Percentiles rank a stretch among this genome's conserved stretches.
Conservation (phyloP, 2,888 invertebrate species). For the Congeria kusceri region DNA sequence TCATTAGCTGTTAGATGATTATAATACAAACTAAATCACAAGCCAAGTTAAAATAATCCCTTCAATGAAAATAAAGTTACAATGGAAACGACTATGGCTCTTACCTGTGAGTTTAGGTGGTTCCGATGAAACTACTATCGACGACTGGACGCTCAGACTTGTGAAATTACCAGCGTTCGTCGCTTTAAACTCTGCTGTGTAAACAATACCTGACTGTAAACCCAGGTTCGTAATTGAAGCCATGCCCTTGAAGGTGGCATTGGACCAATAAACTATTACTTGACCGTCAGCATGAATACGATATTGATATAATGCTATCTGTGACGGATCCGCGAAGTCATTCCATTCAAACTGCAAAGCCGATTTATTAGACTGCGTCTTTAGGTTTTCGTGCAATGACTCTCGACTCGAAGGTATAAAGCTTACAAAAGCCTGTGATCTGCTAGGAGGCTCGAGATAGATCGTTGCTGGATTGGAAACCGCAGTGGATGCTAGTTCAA, state of each 20-base stretch:
- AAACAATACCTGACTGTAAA: background rate
- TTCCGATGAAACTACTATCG: conserved; percentile 9
- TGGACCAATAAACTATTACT: conserved; percentile 21
- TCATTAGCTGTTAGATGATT: no score
- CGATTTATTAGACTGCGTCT: conserved; percentile 11
- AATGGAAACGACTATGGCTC: background rate
- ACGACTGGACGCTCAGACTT: conserved; percentile 7
- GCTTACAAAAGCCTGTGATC: conserved; percentile 3
- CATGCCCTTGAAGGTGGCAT: no score
- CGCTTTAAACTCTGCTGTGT: conserved; percentile 25
- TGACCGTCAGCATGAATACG: conserved; percentile 1
- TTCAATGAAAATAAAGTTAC: background rate
- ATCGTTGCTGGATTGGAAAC: conserved; percentile 7
- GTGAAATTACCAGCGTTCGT: conserved; percentile 16
- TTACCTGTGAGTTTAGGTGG: conserved; percentile 38
- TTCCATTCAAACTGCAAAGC: conserved; percentile 28
- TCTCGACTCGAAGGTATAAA: background rate
- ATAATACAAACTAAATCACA: no score
- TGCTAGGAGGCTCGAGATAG: conserved; percentile 1
- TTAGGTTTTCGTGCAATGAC: background rate
- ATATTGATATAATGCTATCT: conserved; percentile 30
- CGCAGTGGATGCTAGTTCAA: conserved; percentile 18
- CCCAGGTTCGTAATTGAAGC: background rate
- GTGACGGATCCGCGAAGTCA: conserved; percentile 27
- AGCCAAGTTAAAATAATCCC: background rate